Evolutionary conservation across 2,888 invertebrate species (phyloP).

Genomic region (Dascillus cervinus): DNA sequence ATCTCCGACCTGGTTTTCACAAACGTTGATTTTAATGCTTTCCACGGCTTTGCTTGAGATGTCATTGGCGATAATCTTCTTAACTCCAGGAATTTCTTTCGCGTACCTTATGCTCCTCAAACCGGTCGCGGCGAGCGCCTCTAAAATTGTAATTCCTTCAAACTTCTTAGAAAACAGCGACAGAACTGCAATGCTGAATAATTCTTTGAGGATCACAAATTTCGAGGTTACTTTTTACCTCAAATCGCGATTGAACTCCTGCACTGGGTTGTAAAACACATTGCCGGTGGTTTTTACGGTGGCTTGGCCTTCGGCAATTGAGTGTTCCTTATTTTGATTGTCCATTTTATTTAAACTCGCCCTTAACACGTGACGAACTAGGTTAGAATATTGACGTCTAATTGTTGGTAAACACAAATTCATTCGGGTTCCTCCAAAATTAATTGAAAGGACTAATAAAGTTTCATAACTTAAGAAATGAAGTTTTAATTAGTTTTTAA

Average conservation of each 20-base stretch:
- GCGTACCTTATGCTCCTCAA: constrained; percentile 94
- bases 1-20: constrained; percentile 64
- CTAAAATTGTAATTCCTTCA: constrained; percentile 65
- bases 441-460: too few species aligned
- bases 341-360: too few species aligned
- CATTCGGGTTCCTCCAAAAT: too few species aligned
- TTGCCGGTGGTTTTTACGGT: constrained; percentile 64
- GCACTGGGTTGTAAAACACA: constrained; percentile 97
- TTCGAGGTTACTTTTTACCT: too few species aligned
- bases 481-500: too few species aligned
- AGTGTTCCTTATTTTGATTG: constrained; percentile 24
- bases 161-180: background rate
- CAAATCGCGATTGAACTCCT: constrained; percentile 96
- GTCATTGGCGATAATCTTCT: constrained; percentile 85
- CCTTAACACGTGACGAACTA: too few species aligned
- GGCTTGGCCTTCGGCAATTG: constrained; percentile 70
- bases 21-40: constrained; percentile 74
- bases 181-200: background rate
- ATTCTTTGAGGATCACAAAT: background rate
- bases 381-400: too few species aligned
- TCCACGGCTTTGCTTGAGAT: constrained; percentile 77
- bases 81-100: constrained; percentile 79
- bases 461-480: too few species aligned
- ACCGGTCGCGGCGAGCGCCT: constrained; percentile 94
- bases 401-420: too few species aligned